Evolutionary conservation across 1,140 invertebrate species (phyloP), one percentile per base, ranked within the genome.

Genomic region (Whitmania pigra): DNA sequence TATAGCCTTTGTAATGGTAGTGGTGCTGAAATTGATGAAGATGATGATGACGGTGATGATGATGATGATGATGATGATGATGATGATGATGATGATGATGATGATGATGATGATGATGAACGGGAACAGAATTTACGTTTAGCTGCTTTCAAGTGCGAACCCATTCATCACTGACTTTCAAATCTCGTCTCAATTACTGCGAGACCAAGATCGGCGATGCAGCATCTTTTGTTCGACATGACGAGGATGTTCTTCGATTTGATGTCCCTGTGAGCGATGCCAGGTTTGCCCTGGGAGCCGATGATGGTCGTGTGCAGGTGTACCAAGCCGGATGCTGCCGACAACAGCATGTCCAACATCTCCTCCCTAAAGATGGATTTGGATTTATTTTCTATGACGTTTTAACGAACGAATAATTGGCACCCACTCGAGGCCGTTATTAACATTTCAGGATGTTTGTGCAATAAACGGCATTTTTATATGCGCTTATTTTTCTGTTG

Each of bases 211-310:
- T 98, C 95, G 13, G 93, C 93, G 77, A 98, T 95, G 75, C 92
- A 93, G 82, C 94, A 97, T 31, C 40, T 31, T 74, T 90, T 86
- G 85, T 96, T 94, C 31, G 86, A 88, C 83, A 95, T 96, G 22
- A 97, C 93, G 66, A 97, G 83, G 75, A 97, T 94, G 82, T 97
- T 97, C 83, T 95, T 95, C 2, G 90, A 91, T 82, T 97, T 97
- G 17, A 97, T 85, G 84, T 97, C 94, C 74, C 94, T 86, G 82
- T 97, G 94, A 29, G 94, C 94, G 78, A 97, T 96, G 0, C 92
- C 92, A 53, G 94, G 94, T 82, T 97, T 97, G 71, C 88, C 89
- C 89, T 79, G 36, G 74, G 75, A 63, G 20, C 81, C 80, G 71
- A 81, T 77, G 40, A 84, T 82, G 60, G 82, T 80, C 73, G 78